These are phyloP conservation scores for Tethya wilhelma DNA, from an alignment of 37 sponge, comb jelly and placozoan species.

Conservation along the genomic window DNA sequence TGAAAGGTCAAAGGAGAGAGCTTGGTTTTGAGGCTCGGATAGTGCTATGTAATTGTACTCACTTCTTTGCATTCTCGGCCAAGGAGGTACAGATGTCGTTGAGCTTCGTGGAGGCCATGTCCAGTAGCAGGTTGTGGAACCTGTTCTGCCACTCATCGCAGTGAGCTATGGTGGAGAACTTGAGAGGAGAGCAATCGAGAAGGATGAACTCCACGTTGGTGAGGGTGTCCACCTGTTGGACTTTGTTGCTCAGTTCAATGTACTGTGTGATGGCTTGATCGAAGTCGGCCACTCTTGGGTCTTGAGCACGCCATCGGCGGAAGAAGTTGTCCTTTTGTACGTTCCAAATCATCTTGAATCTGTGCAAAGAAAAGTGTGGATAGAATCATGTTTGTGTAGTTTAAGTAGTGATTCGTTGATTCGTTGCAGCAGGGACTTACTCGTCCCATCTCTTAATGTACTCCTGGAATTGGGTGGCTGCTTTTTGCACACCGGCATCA, in stretches of 20 bases:
- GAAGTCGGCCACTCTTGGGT: slow-evolving; percentile 86
- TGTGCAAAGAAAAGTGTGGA: not conserved
- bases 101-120: slow-evolving; percentile 87
- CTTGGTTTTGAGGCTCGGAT: too few species aligned
- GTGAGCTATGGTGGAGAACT: slow-evolving; percentile 85
- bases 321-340: slow-evolving; percentile 93
- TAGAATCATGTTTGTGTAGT: not conserved
- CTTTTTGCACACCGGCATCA: slow-evolving; percentile 71
- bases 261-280: slow-evolving; percentile 76
- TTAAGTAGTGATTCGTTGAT: too few species aligned
- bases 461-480: slow-evolving; percentile 47
- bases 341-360: slow-evolving; percentile 57
- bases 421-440: slow-evolving; percentile 66
- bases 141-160: slow-evolving; percentile 93
- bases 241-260: slow-evolving; percentile 88
- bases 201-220: slow-evolving; percentile 92
- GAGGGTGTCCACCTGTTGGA: slow-evolving; percentile 94
- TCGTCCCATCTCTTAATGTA: slow-evolving; percentile 74
- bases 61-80: slow-evolving; percentile 72
- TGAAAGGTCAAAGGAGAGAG: too few species aligned
- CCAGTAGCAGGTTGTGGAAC: slow-evolving; percentile 87
- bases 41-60: too few species aligned
- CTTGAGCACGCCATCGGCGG: slow-evolving; percentile 83
- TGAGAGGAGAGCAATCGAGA: slow-evolving; percentile 97
- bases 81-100: slow-evolving; percentile 67